phyloP scores from a whole-genome alignment of 2,888 invertebrate species.

The Amiota minor region DNA sequence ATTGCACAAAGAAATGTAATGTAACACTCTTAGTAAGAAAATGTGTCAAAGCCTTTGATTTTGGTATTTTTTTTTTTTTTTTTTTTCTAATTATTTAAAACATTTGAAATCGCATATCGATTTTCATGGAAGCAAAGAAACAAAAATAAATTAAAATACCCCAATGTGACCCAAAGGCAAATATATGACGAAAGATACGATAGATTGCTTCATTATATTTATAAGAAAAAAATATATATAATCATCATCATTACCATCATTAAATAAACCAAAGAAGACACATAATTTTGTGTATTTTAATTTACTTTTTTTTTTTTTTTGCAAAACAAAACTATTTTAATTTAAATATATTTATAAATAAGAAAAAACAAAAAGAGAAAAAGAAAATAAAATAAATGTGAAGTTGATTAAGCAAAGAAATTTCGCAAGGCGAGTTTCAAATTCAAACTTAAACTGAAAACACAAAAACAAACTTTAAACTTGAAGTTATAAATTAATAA shows the following conservation, averaged over 20 bases:
- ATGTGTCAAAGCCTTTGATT: too few relatives aligned
- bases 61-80: too few relatives aligned
- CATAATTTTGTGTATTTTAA: conserved; percentile 56
- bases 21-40: too few relatives aligned
- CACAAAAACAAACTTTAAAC: neutral
- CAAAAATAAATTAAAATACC: neutral
- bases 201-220: neutral
- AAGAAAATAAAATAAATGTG: conserved; percentile 31
- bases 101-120: too few relatives aligned
- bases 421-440: conserved; percentile 11
- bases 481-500: conserved; percentile 55
- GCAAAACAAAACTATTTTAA: conserved; percentile 5
- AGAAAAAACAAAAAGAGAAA: conserved; percentile 29
- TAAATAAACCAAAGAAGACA: neutral
- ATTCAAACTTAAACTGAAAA: neutral
- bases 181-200: neutral
- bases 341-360: conserved; percentile 31
- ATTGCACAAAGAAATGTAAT: too few relatives aligned
- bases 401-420: conserved; percentile 6
- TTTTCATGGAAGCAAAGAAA: too few relatives aligned
- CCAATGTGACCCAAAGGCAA: neutral
- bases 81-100: too few relatives aligned
- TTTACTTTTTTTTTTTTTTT: conserved; percentile 42
- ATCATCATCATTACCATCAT: conserved; percentile 33
- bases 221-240: conserved; percentile 1